phyloP scores from a whole-genome alignment of 2,113 vertebrate genomes.

The Sander vitreus region DNA sequence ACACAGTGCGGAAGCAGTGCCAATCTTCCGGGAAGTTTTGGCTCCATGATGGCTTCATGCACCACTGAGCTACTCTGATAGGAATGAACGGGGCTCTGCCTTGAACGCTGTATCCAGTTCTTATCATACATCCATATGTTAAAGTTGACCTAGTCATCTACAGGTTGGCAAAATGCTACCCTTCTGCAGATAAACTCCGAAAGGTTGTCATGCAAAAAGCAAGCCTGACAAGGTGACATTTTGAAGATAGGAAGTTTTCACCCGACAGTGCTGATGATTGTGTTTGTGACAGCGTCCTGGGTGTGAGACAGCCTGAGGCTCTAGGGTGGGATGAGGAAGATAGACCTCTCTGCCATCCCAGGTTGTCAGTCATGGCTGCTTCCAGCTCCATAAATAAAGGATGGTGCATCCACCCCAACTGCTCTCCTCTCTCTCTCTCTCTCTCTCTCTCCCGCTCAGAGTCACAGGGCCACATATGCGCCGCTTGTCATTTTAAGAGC shows the following conservation, averaged over 20 bases:
- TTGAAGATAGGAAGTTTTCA: slow-evolving; percentile 11
- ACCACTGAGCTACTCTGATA: too few species aligned
- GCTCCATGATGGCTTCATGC: too few species aligned
- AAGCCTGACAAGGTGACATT: slow-evolving; percentile 39
- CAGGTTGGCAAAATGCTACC: neutral
- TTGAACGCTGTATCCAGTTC: too few species aligned
- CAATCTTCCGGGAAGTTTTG: too few species aligned
- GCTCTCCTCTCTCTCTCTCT: slow-evolving; percentile 14
- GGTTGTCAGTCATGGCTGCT: slow-evolving; percentile 72
- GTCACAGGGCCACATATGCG: slow-evolving; percentile 13
- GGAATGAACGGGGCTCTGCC: too few species aligned
- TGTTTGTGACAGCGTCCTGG: slow-evolving; percentile 49
- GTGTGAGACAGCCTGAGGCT: slow-evolving; percentile 64
- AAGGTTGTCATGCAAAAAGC: slow-evolving; percentile 4
- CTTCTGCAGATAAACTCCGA: slow-evolving; percentile 7
- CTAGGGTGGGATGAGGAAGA: slow-evolving; percentile 12
- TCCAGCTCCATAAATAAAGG: slow-evolving; percentile 74
- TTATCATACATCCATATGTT: neutral
- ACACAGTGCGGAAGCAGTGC: too few species aligned
- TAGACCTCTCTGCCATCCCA: slow-evolving; percentile 56
- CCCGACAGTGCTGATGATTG: slow-evolving; percentile 10
- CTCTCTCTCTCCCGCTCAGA: neutral
- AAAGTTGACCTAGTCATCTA: slow-evolving; percentile 1
- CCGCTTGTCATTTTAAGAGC: slow-evolving; percentile 67
- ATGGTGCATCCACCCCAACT: slow-evolving; percentile 54